Percentiles rank a stretch among this genome's conserved stretches.
Evolutionary conservation across 1,140 invertebrate genomes (phyloP).

Genomic region (Pomacea maculata): DNA sequence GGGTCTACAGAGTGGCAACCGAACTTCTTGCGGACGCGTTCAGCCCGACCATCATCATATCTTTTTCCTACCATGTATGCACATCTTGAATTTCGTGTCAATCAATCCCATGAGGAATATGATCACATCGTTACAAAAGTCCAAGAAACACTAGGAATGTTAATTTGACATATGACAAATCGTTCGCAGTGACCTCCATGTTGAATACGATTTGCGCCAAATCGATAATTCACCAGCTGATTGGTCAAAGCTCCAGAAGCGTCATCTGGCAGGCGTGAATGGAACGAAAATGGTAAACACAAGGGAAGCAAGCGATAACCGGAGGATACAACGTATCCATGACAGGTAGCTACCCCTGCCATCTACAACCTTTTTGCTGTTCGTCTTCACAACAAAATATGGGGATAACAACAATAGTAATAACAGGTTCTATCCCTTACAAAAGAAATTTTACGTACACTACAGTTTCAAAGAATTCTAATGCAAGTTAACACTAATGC

Average conservation of each 20-base stretch:
- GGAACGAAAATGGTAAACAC: constrained; percentile 30
- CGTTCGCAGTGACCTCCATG: constrained; percentile 31
- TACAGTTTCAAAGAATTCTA: too few relatives aligned
- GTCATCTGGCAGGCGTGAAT: constrained; percentile 17
- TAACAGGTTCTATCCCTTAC: too few relatives aligned
- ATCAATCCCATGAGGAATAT: constrained; percentile 1
- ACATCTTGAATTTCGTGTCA: constrained; percentile 10
- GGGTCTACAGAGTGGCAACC: constrained; percentile 13
- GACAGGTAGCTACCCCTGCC: too few relatives aligned
- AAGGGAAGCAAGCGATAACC: constrained; percentile 2
- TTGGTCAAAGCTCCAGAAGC: constrained; percentile 26
- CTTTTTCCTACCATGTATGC: not conserved
- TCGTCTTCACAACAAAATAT: too few relatives aligned
- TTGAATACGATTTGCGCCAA: constrained; percentile 39
- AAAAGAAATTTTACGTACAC: too few relatives aligned
- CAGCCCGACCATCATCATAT: constrained; percentile 2
- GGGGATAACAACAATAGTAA: too few relatives aligned
- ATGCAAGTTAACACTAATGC: too few relatives aligned
- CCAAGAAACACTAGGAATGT: constrained; percentile 29
- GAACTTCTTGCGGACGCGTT: constrained; percentile 10
- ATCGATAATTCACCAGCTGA: constrained; percentile 38
- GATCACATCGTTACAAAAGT: constrained; percentile 12
- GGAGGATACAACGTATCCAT: not conserved
- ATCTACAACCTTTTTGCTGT: too few relatives aligned
- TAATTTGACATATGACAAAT: constrained; percentile 32